Base-by-base conservation (phyloP, 2,888 invertebrate genomes). In the Mylabris sibirica region DNA sequence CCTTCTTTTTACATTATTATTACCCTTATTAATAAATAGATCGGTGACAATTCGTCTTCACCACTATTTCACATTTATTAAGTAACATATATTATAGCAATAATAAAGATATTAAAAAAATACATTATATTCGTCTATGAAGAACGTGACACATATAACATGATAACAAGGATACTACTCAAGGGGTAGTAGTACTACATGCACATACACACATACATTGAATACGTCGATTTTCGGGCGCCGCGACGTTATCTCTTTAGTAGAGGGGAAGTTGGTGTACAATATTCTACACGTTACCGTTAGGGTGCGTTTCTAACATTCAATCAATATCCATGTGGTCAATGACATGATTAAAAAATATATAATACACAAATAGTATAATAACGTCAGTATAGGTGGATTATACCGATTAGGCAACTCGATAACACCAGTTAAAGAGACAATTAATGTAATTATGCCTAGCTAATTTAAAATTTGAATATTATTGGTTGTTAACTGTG, bases 191-290 rank as follows among this genome's bases (percentile, higher is more conserved):
- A 73, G 73, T 76, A 74, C 74, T 72, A 74, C 68, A 69, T 5
- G 17, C 44, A 22, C 49, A 53, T 6, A 44, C 17, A 17, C 44
- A 44, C 4, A 44, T 11, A 61, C 64, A 65, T 66, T 67, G 67
- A 71, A 66, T 62, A 76, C 74, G 79, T 79, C 79, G 79, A 79
- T 79, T 78, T 77, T 76, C 75, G 74, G 73, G 76, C 77, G 76
- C 75, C 76, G 75, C 72, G 74, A 76, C 73, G 74, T 57, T 57
- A 57, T 66, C 63, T 67, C 65, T 60, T 60, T n/a, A 35, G 20
- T 61, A 63, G 65, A 64, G 64, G 70, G 65, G 75, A 69, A 70
- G 71, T 72, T 71, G 70, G 66, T 64, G 62, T 30, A 30, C 59
- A 64, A 66, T 65, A 63, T 63, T 59, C 61, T 61, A 68, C 60